These are phyloP conservation scores for Agonopterix subpropinquella DNA, from an alignment of 2,888 invertebrate genomes.

Conservation along the genomic window DNA sequence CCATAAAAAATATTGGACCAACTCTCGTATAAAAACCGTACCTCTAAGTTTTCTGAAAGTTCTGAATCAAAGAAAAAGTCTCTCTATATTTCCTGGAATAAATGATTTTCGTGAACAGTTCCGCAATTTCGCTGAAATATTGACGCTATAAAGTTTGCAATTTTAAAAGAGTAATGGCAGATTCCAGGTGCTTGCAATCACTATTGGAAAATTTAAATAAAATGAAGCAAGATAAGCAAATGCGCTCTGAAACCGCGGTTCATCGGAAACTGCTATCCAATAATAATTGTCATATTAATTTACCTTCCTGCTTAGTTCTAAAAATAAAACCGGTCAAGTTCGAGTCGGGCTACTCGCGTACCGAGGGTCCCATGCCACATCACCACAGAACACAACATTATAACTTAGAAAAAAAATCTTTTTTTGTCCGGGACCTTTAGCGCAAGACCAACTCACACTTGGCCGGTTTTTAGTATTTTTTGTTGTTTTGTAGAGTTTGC, in stretches of 20 bases:
- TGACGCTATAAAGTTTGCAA: constrained; percentile 54
- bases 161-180: constrained; percentile 57
- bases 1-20: background rate
- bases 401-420: too few relatives aligned
- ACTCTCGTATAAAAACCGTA: background rate
- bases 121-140: constrained; percentile 51
- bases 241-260: background rate
- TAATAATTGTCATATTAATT: background rate
- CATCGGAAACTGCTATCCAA: background rate
- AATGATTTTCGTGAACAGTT: constrained; percentile 39
- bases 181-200: constrained; percentile 57
- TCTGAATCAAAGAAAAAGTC: constrained; percentile 9
- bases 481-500: too few relatives aligned
- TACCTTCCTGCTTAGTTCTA: too few relatives aligned
- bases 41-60: background rate
- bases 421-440: too few relatives aligned
- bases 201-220: constrained; percentile 44
- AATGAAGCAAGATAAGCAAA: constrained; percentile 33
- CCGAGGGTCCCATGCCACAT: too few relatives aligned
- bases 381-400: too few relatives aligned
- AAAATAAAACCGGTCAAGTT: too few relatives aligned
- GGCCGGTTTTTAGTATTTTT: too few relatives aligned
- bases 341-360: too few relatives aligned
- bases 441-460: too few relatives aligned
- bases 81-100: constrained; percentile 27